Percentiles rank a stretch among this genome's conserved stretches.
These are phyloP conservation scores for Chrosomus eos DNA, from an alignment of 2,797 vertebrate species.

Conservation along the genomic window DNA sequence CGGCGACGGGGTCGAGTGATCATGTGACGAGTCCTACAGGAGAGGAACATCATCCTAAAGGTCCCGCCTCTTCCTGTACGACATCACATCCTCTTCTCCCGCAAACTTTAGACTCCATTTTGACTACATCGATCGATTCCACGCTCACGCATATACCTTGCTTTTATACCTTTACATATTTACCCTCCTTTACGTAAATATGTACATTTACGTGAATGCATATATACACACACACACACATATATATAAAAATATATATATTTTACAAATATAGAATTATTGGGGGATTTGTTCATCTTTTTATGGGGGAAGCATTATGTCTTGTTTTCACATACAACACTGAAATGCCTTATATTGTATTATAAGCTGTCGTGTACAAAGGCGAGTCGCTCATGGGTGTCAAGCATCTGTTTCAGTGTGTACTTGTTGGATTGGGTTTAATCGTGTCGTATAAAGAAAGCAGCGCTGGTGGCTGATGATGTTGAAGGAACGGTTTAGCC, in stretches of 20 bases:
- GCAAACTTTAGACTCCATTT: conserved; percentile 38
- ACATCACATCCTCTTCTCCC: conserved; percentile 33
- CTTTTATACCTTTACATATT: conserved; percentile 60
- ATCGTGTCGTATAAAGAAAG: conserved; percentile 38
- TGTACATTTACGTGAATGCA: conserved; percentile 60
- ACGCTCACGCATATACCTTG: conserved; percentile 68
- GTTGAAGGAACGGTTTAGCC: conserved; percentile 27
- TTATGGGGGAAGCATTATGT: conserved; percentile 88
- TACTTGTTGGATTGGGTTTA: conserved; percentile 52
- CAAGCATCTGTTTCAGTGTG: conserved; percentile 82
- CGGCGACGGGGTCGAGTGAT: conserved; percentile 96
- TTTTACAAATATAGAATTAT: conserved; percentile 76
- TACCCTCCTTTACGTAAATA: conserved; percentile 80
- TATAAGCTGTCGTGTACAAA: conserved; percentile 84
- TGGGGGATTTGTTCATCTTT: conserved; percentile 91
- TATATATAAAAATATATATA: conserved; percentile 68
- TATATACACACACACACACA: conserved; percentile 50
- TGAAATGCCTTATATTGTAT: conserved; percentile 99
- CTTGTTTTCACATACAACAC: conserved; percentile 95
- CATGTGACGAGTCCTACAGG: not conserved
- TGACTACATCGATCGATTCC: conserved; percentile 67
- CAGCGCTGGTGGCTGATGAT: conserved; percentile 34
- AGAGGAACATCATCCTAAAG: conserved; percentile 30
- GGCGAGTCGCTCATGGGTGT: conserved; percentile 74
- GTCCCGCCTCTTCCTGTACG: conserved; percentile 37